phyloP scores from a whole-genome alignment of 2,888 invertebrate species.

The Eurois occulta region DNA sequence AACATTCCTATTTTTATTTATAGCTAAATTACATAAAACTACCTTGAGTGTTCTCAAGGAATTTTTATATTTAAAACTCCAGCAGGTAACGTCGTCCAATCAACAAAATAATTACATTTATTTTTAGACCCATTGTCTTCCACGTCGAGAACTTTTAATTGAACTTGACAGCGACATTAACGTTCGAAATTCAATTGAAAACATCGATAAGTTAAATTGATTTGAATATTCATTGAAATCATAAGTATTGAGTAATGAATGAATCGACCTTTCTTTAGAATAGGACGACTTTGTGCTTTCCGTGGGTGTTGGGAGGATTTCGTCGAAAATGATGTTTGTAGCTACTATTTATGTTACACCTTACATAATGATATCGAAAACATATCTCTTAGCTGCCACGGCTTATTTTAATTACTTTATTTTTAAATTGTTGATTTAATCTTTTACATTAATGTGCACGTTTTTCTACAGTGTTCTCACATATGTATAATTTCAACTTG shows the following conservation, averaged over 20 bases:
- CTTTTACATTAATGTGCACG: too few species aligned
- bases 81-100: conserved; percentile 11
- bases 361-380: neutral
- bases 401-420: too few species aligned
- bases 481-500: too few species aligned
- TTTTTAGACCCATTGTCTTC: conserved; percentile 18
- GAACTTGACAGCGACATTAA: conserved; percentile 38
- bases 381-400: too few species aligned
- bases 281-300: conserved; percentile 14
- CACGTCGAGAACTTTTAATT: conserved; percentile 29
- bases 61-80: conserved; percentile 1
- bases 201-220: conserved; percentile 35
- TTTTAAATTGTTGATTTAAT: too few species aligned
- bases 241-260: conserved; percentile 21
- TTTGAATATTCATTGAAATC: conserved; percentile 42
- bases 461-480: too few species aligned
- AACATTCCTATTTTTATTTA: neutral
- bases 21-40: too few species aligned
- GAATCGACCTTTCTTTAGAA: conserved; percentile 3
- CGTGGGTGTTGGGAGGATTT: neutral
- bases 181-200: conserved; percentile 31
- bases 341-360: neutral
- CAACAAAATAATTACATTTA: conserved; percentile 26
- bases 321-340: neutral
- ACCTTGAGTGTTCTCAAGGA: too few species aligned